Percentiles rank a stretch among this genome's conserved stretches.
These are phyloP conservation scores for Tinea semifulvella DNA, from an alignment of 2,888 invertebrate genomes.

Conservation along the genomic window DNA sequence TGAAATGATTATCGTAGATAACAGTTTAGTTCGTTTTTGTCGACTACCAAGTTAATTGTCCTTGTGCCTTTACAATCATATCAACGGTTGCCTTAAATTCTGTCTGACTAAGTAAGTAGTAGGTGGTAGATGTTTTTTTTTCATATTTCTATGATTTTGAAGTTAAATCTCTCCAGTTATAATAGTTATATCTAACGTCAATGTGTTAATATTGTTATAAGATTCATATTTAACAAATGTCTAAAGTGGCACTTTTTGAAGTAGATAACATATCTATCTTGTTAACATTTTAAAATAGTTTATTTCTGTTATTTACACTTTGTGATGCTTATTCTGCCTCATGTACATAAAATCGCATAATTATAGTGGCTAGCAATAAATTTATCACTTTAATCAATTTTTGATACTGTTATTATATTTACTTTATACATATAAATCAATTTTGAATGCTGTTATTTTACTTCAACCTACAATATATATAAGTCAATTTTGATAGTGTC, in stretches of 20 bases:
- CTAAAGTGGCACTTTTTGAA: not conserved
- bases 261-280: conserved; percentile 19
- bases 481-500: no score
- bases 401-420: no score
- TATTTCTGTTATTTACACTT: conserved; percentile 45
- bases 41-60: conserved; percentile 17
- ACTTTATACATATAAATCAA: no score
- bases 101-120: no score
- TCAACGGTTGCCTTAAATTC: conserved; percentile 53
- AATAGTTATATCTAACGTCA: not conserved
- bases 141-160: conserved; percentile 1
- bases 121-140: conserved; percentile 2
- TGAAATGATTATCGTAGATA: not conserved
- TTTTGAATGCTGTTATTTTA: no score
- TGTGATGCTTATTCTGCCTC: conserved; percentile 25
- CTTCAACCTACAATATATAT: no score
- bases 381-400: no score
- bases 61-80: conserved; percentile 63
- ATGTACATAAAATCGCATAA: conserved; percentile 16
- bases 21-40: conserved; percentile 2
- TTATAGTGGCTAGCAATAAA: no score
- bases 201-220: no score
- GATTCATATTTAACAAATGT: no score
- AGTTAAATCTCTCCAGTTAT: conserved; percentile 2
- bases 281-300: conserved; percentile 61